Conservation (phyloP, 2,797 vertebrate genomes). For the Trachurus trachurus region DNA sequence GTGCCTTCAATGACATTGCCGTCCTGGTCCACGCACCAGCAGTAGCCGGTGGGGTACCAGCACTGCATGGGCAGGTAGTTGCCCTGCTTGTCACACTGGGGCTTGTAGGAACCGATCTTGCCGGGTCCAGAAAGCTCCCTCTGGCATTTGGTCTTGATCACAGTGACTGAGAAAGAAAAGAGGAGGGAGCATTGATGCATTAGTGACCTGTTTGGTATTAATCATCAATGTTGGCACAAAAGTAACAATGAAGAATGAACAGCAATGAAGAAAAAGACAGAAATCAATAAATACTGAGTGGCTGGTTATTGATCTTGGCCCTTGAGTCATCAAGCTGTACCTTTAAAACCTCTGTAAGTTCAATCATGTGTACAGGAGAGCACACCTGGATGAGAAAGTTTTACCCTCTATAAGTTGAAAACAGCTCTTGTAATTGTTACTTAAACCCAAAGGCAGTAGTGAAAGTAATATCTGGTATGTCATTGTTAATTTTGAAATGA, state of each 20-base stretch:
- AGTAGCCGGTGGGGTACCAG: conserved; percentile 88
- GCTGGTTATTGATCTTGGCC: too few species aligned
- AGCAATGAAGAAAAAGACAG: background rate
- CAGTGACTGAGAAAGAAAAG: conserved; percentile 36
- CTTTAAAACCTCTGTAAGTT: too few species aligned
- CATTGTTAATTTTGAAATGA: too few species aligned
- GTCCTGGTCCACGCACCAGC: conserved; percentile 93
- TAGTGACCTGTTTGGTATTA: background rate
- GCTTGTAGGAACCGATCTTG: conserved; percentile 83
- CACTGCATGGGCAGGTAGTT: conserved; percentile 92
- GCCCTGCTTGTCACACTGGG: conserved; percentile 90
- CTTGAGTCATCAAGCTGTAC: too few species aligned
- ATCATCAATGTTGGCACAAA: background rate
- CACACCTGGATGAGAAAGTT: too few species aligned
- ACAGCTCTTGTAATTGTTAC: too few species aligned
- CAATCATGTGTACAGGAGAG: too few species aligned
- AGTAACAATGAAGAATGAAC: background rate
- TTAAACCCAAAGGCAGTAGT: too few species aligned
- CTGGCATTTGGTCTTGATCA: conserved; percentile 87
- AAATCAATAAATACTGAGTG: background rate
- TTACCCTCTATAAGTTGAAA: too few species aligned
- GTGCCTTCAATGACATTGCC: conserved; percentile 87
- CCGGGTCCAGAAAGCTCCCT: conserved; percentile 60
- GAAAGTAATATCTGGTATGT: too few species aligned
- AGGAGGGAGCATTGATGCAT: background rate